Evolutionary conservation across 2,113 vertebrate species (phyloP).

Genomic region (Myotis yumanensis): DNA sequence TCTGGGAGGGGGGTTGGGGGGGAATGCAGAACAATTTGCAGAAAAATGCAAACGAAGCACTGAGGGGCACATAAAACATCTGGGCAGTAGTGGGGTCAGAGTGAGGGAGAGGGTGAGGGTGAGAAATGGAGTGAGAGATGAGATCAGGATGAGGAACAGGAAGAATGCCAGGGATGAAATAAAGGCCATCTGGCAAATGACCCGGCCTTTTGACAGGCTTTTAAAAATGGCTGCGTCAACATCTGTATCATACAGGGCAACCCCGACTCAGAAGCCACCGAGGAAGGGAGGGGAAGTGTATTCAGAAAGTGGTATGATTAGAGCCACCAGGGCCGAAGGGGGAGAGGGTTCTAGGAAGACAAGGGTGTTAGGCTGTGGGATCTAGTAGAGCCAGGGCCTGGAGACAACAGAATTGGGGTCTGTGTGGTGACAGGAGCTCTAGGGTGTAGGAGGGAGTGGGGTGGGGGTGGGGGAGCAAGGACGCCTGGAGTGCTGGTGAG

Average conservation of each 20-base stretch:
- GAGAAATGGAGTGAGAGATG: neutral
- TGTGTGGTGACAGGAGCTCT: neutral
- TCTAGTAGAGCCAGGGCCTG: neutral
- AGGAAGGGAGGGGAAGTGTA: neutral
- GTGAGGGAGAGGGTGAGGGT: neutral
- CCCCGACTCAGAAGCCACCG: neutral
- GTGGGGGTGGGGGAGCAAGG: fast-evolving
- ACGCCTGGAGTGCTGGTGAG: neutral
- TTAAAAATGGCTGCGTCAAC: neutral
- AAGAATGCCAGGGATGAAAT: neutral
- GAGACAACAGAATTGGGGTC: neutral
- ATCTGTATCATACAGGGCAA: neutral
- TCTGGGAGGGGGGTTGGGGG: neutral
- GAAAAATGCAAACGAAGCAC: neutral
- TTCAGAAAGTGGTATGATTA: neutral
- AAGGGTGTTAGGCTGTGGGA: neutral
- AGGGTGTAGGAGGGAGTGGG: no score
- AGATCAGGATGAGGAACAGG: neutral
- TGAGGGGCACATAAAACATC: neutral
- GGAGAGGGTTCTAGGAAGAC: neutral
- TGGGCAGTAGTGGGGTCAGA: neutral
- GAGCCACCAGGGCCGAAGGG: neutral
- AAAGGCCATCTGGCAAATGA: neutral
- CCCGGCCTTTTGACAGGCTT: neutral
- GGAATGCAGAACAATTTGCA: neutral